Evolutionary conservation across 2,888 invertebrate genomes (phyloP), one percentile per base, ranked within the genome.

Genomic region (Lepeophtheirus nordmannii): DNA sequence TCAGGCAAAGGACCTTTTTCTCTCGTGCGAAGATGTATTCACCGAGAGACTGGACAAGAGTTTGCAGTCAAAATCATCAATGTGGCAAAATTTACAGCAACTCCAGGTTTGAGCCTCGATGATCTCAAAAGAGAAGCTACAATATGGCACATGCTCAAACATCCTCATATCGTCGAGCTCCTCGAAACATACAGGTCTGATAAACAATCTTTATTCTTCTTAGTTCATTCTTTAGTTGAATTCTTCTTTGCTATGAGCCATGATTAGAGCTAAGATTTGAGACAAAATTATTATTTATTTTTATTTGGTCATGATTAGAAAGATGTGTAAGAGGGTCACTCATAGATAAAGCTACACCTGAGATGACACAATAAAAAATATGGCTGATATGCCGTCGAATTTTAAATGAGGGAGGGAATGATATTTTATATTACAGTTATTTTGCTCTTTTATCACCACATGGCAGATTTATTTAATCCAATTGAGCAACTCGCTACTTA

Each of bases 11-110:
- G 94, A 71, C 94, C 94, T 74, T 94, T 93, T 81, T 94, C 94
- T 75, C 84, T 94, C 75, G 94, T 96, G 67, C 83, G 92, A 71
- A 83, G 93, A 78, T 96, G 96, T 78, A 85, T 93, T 72, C 94
- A 94, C 77, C 83, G 92, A 69, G 90, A 92, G 76, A 91, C 92
- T 14, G 87, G 85, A 66, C 91, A 92, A 77, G 91, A 91, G 76
- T 97, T 93, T 81, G 96, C 96, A 68, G 96, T 96, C 72, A 97
- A 97, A 82, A 92, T 97, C 73, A 91, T 97, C 71, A 96, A 97
- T 78, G 93, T 97, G 67, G 91, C 91, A 71, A 90, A 93, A 76
- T 96, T 96, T 77, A 92, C 93, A 70, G 89, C 93, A 65, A 92
- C 91, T 75, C 94, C 96, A 40, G 96, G 94, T 69, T 83, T 96